Evolutionary conservation across 2,888 invertebrate species (phyloP), one percentile per base, ranked within the genome.

Genomic region (Xanthia icteritia): DNA sequence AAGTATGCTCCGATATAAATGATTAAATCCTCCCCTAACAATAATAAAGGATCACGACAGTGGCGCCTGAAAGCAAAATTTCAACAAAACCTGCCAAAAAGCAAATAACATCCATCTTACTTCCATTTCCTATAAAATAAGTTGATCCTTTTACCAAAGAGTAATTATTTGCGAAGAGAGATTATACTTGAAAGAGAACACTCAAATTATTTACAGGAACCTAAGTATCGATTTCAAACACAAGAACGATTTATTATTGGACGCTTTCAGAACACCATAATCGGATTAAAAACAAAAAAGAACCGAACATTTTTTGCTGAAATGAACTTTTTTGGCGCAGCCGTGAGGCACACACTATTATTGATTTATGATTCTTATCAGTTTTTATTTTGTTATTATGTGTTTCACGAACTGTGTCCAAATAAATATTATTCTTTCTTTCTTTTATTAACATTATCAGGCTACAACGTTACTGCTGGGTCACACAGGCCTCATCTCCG

Each of bases 131-230:
- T 20, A 63, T 20, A 20, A 20, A 6, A 20, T 63, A n/a, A 63
- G 63, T 68, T 68, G 17, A 17, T 36, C 63, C 68, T 20, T 36
- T n/a, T 68, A 15, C 11, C 36, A 42, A 66, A 39, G 4, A 68
- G n/a, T 20, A 27, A 66, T 66, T 39, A 64, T n/a, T 51, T 63
- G 1, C 36, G n/a, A 36, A 13, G 17, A 51, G n/a, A 39, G 15
- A 20, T 68, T 20, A 68, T 15, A 23, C 13, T 67, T 67, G 27
- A 39, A 31, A 73, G 23, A 73, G 23, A 73, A 13, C 15, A 75
- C 15, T 45, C 45, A 17, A 45, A 27, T 48, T 48, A 36, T 17
- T 39, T 8, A 51, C 39, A 39, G 48, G 23, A 39, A 11, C 13
- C 3, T 17, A 61, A 73, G 27, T 60, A 75, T 63, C 11, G 31